These are phyloP conservation scores for Gymnocheta viridis DNA, from an alignment of 2,888 invertebrate genomes.

Conservation along the genomic window DNA sequence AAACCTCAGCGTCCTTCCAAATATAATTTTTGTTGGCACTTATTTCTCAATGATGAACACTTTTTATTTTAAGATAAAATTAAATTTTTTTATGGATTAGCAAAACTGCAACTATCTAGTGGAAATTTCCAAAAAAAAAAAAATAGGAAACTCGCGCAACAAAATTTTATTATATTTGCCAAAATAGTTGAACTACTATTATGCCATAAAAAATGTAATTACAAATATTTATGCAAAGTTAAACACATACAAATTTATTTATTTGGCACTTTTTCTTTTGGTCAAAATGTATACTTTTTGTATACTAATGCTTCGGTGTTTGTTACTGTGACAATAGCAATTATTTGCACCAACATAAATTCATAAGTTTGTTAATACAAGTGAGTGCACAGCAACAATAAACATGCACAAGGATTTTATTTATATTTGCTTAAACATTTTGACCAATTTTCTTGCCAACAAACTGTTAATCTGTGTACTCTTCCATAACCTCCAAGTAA, in stretches of 20 bases:
- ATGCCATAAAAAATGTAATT: conserved; percentile 28
- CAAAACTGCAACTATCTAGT: conserved; percentile 2
- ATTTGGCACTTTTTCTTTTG: not conserved
- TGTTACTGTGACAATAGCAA: conserved; percentile 64
- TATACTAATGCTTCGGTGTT: conserved; percentile 26
- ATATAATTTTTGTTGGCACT: not conserved
- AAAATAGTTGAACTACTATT: conserved; percentile 32
- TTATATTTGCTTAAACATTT: conserved; percentile 51
- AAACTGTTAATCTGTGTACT: conserved; percentile 63
- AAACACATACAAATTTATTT: conserved; percentile 6
- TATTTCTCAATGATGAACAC: not conserved
- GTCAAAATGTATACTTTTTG: not conserved
- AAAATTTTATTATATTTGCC: conserved; percentile 26
- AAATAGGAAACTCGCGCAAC: conserved; percentile 22
- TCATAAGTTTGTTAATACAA: conserved; percentile 26
- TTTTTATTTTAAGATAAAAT: not conserved
- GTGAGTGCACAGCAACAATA: conserved; percentile 20
- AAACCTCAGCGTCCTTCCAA: not conserved
- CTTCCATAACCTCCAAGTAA: conserved; percentile 55
- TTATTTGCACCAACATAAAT: conserved; percentile 55
- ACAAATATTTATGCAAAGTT: not conserved
- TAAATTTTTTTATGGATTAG: not conserved
- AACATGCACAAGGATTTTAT: conserved; percentile 34
- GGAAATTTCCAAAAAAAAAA: conserved; percentile 26
- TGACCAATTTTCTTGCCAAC: conserved; percentile 63